phyloP scores from a whole-genome alignment of 2,888 invertebrate species.

The Gnatocerus cornutus region DNA sequence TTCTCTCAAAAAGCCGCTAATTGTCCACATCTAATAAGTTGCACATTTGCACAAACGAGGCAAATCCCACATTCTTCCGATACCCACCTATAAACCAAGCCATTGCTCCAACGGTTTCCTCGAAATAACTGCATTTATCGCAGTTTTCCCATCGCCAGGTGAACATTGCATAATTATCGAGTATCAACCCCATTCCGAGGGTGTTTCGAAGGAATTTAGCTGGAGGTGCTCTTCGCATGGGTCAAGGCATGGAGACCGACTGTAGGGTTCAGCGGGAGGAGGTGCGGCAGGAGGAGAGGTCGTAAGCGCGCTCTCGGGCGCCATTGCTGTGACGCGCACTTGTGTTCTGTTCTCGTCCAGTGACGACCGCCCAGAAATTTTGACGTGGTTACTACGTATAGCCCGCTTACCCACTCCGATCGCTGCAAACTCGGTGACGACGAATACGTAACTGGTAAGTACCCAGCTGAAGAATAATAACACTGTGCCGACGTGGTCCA shows the following conservation, averaged over 20 bases:
- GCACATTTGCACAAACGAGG: too few relatives aligned
- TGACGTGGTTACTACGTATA: conserved; percentile 96
- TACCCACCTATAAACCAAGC: too few relatives aligned
- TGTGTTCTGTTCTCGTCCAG: conserved; percentile 84
- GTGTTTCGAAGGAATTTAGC: too few relatives aligned
- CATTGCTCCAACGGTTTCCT: too few relatives aligned
- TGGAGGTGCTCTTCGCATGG: conserved; percentile 13
- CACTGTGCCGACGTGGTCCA: conserved; percentile 73
- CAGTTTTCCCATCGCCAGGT: too few relatives aligned
- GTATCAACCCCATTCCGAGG: too few relatives aligned
- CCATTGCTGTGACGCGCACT: conserved; percentile 86
- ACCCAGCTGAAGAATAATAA: conserved; percentile 80
- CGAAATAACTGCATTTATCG: too few relatives aligned
- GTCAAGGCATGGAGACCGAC: conserved; percentile 47
- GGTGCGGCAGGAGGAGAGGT: conserved; percentile 45
- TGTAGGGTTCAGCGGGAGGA: conserved; percentile 32
- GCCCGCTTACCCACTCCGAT: conserved; percentile 94
- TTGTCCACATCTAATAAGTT: too few relatives aligned
- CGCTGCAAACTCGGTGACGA: conserved; percentile 95
- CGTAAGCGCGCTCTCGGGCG: conserved; percentile 74
- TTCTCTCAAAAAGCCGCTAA: too few relatives aligned
- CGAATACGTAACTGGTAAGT: conserved; percentile 95
- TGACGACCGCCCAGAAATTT: conserved; percentile 90
- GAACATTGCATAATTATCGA: too few relatives aligned
- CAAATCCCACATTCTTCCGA: too few relatives aligned